Percentiles rank a stretch among this genome's conserved stretches.
Evolutionary conservation across 2,113 vertebrate genomes (phyloP).

Genomic region (Anas platyrhynchos): DNA sequence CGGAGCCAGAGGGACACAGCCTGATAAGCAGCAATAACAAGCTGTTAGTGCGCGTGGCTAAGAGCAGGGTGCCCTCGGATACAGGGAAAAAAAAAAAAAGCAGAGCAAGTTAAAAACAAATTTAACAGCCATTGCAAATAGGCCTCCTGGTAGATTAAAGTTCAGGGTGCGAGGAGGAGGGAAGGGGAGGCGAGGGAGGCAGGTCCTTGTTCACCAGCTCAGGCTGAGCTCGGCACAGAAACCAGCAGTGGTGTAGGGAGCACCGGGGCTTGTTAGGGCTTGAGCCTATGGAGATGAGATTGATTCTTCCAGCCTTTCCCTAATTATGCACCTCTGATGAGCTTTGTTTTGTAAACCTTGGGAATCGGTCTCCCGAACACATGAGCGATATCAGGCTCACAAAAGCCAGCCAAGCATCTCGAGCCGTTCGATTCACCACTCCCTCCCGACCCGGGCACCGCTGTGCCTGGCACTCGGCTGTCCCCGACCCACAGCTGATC

Average conservation of each 20-base stretch:
- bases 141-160: neutral
- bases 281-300: neutral
- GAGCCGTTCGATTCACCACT: neutral
- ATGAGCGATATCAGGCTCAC: neutral
- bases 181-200: neutral
- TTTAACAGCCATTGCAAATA: neutral
- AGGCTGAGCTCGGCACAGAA: neutral
- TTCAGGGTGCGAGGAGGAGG: no score
- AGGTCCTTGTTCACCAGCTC: neutral
- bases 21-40: neutral
- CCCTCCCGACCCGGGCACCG: rapidly evolving
- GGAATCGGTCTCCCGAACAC: rapidly evolving
- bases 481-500: conserved; percentile 30
- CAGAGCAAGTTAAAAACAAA: neutral
- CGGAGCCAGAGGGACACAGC: neutral
- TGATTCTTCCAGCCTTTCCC: neutral
- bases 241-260: neutral
- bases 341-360: neutral
- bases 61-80: neutral
- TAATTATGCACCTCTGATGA: neutral
- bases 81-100: rapidly evolving
- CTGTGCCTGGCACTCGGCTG: neutral
- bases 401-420: neutral
- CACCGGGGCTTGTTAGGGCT: neutral
- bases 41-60: rapidly evolving